Percentiles rank a stretch among this genome's conserved stretches.
phyloP scores from a whole-genome alignment of 2,888 invertebrate genomes.

The Eupithecia inturbata region DNA sequence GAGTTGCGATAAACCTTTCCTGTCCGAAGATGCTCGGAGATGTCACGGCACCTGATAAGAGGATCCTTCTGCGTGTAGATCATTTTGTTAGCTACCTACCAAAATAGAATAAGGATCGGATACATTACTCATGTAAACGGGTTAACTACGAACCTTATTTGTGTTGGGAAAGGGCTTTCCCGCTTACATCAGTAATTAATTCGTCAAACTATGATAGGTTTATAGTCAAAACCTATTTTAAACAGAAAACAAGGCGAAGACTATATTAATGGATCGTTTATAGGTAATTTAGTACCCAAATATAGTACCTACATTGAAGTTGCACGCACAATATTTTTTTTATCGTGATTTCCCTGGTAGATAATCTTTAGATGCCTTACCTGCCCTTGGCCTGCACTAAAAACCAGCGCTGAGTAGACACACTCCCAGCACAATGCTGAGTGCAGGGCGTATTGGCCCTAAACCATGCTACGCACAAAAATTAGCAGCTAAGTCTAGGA shows the following conservation, averaged over 20 bases:
- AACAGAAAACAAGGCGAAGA: neutral
- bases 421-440: too few species aligned
- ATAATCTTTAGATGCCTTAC: neutral
- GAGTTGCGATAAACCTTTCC: slow-evolving; percentile 35
- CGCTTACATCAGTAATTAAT: neutral
- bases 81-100: slow-evolving; percentile 4
- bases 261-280: neutral
- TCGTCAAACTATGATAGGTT: neutral
- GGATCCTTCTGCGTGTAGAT: slow-evolving; percentile 1
- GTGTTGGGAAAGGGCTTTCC: neutral
- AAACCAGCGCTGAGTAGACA: too few species aligned
- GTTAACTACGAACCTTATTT: neutral
- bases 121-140: neutral
- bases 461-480: too few species aligned
- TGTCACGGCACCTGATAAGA: slow-evolving; percentile 28
- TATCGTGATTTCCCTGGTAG: neutral
- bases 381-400: too few species aligned
- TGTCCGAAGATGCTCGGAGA: slow-evolving; percentile 23
- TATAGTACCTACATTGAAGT: too few species aligned
- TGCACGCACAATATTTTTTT: neutral
- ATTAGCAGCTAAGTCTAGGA: too few species aligned
- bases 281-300: neutral
- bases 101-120: neutral
- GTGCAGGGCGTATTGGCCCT: too few species aligned
- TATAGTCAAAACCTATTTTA: neutral